Conservation (phyloP, 1,140 invertebrate genomes). For the Nylanderia fulva region DNA sequence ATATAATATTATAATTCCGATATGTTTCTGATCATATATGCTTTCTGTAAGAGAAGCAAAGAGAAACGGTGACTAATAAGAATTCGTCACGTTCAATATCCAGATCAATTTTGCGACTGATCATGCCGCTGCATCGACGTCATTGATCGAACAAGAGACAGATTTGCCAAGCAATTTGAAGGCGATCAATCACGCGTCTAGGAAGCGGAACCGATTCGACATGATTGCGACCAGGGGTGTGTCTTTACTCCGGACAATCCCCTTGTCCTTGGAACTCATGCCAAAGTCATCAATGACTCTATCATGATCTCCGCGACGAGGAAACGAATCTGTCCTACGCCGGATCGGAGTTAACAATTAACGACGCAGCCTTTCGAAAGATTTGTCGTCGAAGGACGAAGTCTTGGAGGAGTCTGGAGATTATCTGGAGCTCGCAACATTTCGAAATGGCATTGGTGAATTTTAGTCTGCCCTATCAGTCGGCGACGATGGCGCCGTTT, state of each 20-base stretch:
- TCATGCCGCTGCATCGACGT: background rate
- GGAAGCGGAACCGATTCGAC: slow-evolving; percentile 19
- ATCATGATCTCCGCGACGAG: slow-evolving; percentile 26
- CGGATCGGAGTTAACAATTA: background rate
- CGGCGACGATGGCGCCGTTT: slow-evolving; percentile 78
- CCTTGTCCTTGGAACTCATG: slow-evolving; percentile 18
- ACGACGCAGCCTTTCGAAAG: background rate
- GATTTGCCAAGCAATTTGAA: background rate
- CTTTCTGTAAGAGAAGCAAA: background rate
- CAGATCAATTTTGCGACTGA: background rate
- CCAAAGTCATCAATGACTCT: background rate
- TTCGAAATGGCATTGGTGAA: slow-evolving; percentile 81
- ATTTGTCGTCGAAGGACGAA: background rate
- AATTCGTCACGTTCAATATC: background rate
- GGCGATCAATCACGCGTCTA: slow-evolving; percentile 1
- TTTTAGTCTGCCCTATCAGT: slow-evolving; percentile 81
- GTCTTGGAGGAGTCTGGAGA: background rate
- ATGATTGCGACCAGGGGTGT: slow-evolving; percentile 16
- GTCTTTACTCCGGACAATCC: background rate
- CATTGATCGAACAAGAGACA: background rate
- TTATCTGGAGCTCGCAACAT: background rate
- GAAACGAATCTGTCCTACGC: slow-evolving; percentile 23
- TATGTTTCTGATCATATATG: too few species aligned
- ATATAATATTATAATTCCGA: too few species aligned
- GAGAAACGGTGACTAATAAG: background rate